Conservation (phyloP, 2,888 invertebrate species). For the Cryptocheilus praepositus region DNA sequence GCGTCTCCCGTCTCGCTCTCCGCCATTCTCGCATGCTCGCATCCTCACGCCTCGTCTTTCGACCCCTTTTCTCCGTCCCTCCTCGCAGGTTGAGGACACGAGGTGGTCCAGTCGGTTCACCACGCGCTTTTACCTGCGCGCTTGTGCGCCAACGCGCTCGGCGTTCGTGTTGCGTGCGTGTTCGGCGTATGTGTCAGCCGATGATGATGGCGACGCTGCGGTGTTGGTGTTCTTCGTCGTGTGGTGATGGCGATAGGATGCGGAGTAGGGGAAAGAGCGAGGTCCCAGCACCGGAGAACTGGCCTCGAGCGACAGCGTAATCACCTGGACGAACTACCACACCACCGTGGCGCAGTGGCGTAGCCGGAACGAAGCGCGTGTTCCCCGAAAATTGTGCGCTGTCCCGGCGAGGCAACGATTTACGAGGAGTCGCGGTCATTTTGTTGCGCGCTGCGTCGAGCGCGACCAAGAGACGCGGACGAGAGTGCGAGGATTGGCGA, state of each 20-base stretch:
- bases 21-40: background rate
- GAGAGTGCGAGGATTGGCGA: background rate
- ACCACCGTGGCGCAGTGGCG: constrained; percentile 49
- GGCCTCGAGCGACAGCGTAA: constrained; percentile 72
- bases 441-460: constrained; percentile 30
- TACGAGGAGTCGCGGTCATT: constrained; percentile 43
- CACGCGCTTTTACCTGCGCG: constrained; percentile 24
- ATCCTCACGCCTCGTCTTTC: constrained; percentile 25
- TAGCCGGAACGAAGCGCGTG: constrained; percentile 41
- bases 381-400: constrained; percentile 43
- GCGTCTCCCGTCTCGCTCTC: background rate
- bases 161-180: too few species aligned
- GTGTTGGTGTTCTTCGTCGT: background rate
- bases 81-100: constrained; percentile 59
- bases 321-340: constrained; percentile 71
- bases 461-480: constrained; percentile 8
- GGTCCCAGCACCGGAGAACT: constrained; percentile 46
- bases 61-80: constrained; percentile 30
- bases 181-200: background rate
- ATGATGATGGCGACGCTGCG: constrained; percentile 8
- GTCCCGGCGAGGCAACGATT: constrained; percentile 37
- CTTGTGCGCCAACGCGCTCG: constrained; percentile 12
- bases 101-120: constrained; percentile 57
- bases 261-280: constrained; percentile 19
- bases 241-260: constrained; percentile 15